phyloP scores from a whole-genome alignment of 1,140 invertebrate species.

The Glomeris maerens region DNA sequence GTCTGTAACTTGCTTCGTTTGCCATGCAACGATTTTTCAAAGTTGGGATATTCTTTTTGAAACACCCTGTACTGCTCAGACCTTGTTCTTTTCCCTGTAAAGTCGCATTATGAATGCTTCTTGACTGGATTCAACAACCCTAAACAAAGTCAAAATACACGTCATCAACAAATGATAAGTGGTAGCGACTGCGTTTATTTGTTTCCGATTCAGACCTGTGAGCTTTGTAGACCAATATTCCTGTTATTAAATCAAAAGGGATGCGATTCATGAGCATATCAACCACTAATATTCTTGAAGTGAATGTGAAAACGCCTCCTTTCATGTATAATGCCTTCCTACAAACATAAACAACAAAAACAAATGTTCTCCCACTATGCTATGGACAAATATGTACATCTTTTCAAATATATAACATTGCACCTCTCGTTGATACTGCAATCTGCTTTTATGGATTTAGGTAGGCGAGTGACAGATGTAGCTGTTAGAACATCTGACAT shows the following conservation, averaged over 20 bases:
- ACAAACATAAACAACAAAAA: conserved; percentile 7
- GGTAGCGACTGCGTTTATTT: conserved; percentile 3
- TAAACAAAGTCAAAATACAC: conserved; percentile 18
- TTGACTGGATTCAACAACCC: conserved; percentile 79
- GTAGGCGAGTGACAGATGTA: too few species aligned
- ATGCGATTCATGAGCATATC: conserved; percentile 87
- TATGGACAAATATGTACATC: too few species aligned
- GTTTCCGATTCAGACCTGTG: conserved; percentile 56
- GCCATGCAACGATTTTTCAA: too few species aligned
- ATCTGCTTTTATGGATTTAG: conserved; percentile 1
- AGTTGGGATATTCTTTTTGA: too few species aligned
- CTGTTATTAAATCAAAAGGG: conserved; percentile 73
- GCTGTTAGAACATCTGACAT: too few species aligned
- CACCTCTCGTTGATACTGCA: conserved; percentile 12
- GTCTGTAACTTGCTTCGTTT: too few species aligned
- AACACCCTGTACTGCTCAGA: too few species aligned
- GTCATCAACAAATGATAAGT: conserved; percentile 3
- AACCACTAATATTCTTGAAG: conserved; percentile 84
- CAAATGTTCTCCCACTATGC: neutral
- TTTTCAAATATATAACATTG: neutral
- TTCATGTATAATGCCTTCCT: conserved; percentile 55
- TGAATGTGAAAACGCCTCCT: conserved; percentile 81
- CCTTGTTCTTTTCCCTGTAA: conserved; percentile 80
- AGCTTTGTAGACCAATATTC: conserved; percentile 73
- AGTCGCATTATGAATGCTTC: conserved; percentile 85